Conservation (phyloP, 2,888 invertebrate species). For the Anoncus sp. region DNA sequence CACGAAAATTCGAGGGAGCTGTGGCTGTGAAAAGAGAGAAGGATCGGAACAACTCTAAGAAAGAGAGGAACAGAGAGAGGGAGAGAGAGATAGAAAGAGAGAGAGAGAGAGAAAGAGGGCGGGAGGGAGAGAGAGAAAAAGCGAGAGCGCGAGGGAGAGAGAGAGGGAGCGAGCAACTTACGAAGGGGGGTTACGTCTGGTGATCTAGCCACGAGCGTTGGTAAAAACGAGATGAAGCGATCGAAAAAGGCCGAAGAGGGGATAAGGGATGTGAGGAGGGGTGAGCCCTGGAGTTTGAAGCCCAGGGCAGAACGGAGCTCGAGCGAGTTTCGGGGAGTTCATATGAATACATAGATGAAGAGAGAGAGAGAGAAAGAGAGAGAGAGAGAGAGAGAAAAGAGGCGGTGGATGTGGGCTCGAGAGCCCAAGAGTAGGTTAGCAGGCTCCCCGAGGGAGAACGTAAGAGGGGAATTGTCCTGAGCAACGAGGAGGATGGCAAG, state of each 20-base stretch:
- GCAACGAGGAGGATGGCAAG: conserved; percentile 80
- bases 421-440: conserved; percentile 79
- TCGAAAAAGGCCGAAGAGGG: conserved; percentile 30
- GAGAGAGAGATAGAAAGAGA: conserved; percentile 65
- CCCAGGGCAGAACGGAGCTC: conserved; percentile 53
- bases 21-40: conserved; percentile 37
- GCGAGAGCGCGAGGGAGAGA: conserved; percentile 42
- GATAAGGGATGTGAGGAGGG: conserved; percentile 33
- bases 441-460: conserved; percentile 78
- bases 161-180: conserved; percentile 6
- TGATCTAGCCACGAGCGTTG: conserved; percentile 40
- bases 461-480: conserved; percentile 73
- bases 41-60: background rate
- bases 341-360: conserved; percentile 33
- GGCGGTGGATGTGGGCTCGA: conserved; percentile 61
- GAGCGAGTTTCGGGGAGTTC: conserved; percentile 52
- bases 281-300: conserved; percentile 51
- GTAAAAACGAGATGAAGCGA: conserved; percentile 50
- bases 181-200: conserved; percentile 50
- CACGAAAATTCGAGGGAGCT: conserved; percentile 60
- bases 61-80: background rate
- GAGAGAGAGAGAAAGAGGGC: conserved; percentile 45
- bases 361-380: conserved; percentile 47
- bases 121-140: background rate
- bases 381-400: conserved; percentile 58